Evolutionary conservation across 2,113 vertebrate genomes (phyloP).

Genomic region (Petromus typicus): DNA sequence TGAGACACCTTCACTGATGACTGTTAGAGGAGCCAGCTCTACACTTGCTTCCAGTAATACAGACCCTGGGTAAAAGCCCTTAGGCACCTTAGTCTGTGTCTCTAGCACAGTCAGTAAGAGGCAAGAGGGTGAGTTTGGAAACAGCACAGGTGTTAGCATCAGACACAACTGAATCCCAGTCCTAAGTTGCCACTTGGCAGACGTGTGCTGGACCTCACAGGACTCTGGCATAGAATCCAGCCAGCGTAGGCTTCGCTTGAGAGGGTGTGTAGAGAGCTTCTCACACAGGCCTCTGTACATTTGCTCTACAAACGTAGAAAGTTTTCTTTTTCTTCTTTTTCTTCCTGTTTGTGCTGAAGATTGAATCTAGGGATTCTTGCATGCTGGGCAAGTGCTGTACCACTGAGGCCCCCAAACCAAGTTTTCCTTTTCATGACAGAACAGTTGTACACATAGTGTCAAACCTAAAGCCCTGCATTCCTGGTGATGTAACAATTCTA

Average conservation of each 20-base stretch:
- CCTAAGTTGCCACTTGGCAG: not conserved
- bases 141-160: not conserved
- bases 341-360: not conserved
- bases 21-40: not conserved
- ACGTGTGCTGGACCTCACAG: not conserved
- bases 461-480: not conserved
- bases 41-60: not conserved
- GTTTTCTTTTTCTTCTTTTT: not conserved
- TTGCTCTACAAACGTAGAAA: not conserved
- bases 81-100: not conserved
- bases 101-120: not conserved
- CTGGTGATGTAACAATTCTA: not conserved
- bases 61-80: not conserved
- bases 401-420: not conserved
- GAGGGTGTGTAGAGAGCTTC: not conserved
- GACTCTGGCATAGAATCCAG: not conserved
- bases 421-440: not conserved
- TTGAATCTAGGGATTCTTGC: not conserved
- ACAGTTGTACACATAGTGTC: not conserved
- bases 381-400: not conserved
- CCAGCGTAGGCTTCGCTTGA: accelerated
- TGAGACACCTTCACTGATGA: too few relatives aligned
- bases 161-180: not conserved
- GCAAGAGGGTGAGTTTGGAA: not conserved
- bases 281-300: too few relatives aligned